phyloP scores from a whole-genome alignment of 2,888 invertebrate species.

The Cryptus viduatorius region DNA sequence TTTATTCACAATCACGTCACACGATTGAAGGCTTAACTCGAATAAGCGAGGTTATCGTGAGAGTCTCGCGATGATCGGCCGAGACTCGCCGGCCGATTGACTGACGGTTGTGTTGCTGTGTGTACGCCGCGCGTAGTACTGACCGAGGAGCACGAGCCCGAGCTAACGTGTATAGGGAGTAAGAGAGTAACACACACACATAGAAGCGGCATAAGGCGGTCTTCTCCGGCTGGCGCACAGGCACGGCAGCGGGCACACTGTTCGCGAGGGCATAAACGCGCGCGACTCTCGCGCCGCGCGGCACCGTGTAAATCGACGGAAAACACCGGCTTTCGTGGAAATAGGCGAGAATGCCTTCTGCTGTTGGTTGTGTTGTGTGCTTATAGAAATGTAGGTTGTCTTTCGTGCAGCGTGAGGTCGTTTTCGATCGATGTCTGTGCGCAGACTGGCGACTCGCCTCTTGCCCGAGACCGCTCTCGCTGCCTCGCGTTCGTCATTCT shows the following conservation, averaged over 20 bases:
- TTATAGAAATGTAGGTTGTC: not conserved
- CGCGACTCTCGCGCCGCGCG: slow-evolving; percentile 62
- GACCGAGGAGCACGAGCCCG: slow-evolving; percentile 35
- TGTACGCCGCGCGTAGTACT: slow-evolving; percentile 49
- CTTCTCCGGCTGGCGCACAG: slow-evolving; percentile 2
- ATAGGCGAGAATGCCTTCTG: slow-evolving; percentile 49
- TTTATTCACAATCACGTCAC: slow-evolving; percentile 34
- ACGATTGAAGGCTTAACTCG: not conserved
- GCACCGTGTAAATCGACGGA: slow-evolving; percentile 65
- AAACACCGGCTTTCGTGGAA: slow-evolving; percentile 64
- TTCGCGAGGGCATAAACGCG: slow-evolving; percentile 54
- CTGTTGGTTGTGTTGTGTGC: not conserved
- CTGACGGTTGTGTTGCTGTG: slow-evolving; percentile 41
- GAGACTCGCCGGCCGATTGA: slow-evolving; percentile 65
- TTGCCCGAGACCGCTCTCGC: slow-evolving; percentile 33
- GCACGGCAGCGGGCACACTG: slow-evolving; percentile 40
- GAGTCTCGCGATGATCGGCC: slow-evolving; percentile 45
- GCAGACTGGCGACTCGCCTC: slow-evolving; percentile 78
- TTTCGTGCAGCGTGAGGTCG: slow-evolving; percentile 72
- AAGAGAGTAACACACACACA: slow-evolving; percentile 24
- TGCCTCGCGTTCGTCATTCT: slow-evolving; percentile 73
- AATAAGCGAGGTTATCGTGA: not conserved
- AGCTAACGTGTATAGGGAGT: slow-evolving; percentile 22
- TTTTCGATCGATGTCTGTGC: slow-evolving; percentile 82
- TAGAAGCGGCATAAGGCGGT: slow-evolving; percentile 28